phyloP scores from a whole-genome alignment of 2,888 invertebrate genomes.

The Orthosia gracilis region DNA sequence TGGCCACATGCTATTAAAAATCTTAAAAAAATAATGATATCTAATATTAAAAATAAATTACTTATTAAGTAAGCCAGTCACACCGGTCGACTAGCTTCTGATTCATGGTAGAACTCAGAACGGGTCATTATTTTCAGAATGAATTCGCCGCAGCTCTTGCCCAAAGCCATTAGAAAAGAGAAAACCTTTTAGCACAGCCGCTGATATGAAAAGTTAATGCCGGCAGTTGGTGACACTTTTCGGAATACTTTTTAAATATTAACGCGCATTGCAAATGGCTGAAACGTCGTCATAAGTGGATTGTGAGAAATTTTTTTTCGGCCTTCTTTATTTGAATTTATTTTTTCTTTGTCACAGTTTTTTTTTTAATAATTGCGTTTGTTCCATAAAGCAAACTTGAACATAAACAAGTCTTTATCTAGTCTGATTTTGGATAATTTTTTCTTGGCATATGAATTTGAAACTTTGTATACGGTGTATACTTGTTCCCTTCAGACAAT shows the following conservation, averaged over 20 bases:
- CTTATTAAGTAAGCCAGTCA: not conserved
- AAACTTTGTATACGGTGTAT: no score
- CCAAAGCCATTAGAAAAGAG: constrained; percentile 20
- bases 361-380: not conserved
- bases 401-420: no score
- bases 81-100: not conserved
- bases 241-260: constrained; percentile 59
- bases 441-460: no score
- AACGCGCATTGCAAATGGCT: constrained; percentile 41
- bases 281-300: constrained; percentile 37
- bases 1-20: not conserved
- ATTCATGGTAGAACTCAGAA: not conserved
- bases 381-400: not conserved
- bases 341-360: not conserved
- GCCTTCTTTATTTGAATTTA: constrained; percentile 13
- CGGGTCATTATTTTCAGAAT: constrained; percentile 19
- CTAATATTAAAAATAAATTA: no score
- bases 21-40: not conserved
- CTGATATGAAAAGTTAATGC: constrained; percentile 58
- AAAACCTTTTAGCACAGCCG: constrained; percentile 59
- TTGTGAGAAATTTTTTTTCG: constrained; percentile 19
- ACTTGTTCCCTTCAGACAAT: no score
- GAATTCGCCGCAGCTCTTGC: constrained; percentile 17
- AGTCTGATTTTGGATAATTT: not conserved
- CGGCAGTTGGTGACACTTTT: constrained; percentile 53